Evolutionary conservation across 2,797 vertebrate genomes (phyloP).

Genomic region (Salmo trutta): DNA sequence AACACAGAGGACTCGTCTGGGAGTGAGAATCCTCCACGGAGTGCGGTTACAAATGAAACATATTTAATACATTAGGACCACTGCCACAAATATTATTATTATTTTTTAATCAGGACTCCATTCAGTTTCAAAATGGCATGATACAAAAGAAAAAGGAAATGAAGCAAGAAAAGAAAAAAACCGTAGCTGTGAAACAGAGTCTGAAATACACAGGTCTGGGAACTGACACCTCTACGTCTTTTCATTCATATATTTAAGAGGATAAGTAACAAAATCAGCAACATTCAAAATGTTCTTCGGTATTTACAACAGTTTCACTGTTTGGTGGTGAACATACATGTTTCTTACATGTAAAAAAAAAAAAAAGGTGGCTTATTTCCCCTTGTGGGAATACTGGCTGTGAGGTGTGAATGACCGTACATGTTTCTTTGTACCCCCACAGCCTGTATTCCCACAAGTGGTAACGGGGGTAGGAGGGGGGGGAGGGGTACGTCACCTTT

Average conservation of each 20-base stretch:
- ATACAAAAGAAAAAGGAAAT: conserved; percentile 79
- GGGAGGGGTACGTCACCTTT: not conserved
- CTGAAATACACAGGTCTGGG: conserved; percentile 79
- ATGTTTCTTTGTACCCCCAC: not conserved
- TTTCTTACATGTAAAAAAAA: conserved; percentile 20
- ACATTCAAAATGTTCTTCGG: conserved; percentile 87
- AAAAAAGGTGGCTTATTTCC: not conserved
- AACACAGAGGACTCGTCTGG: conserved; percentile 86
- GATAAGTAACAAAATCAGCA: conserved; percentile 84
- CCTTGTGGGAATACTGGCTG: not conserved
- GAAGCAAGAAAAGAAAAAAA: not conserved
- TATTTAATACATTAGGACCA: conserved; percentile 89
- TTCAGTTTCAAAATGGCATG: conserved; percentile 83
- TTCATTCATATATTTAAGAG: conserved; percentile 69
- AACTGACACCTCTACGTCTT: conserved; percentile 78
- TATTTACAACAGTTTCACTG: conserved; percentile 88
- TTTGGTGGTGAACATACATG: conserved; percentile 37
- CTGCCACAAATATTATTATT: conserved; percentile 80
- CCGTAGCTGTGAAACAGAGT: conserved; percentile 61
- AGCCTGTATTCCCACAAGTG: not conserved
- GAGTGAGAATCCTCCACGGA: conserved; percentile 75
- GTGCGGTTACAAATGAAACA: conserved; percentile 88
- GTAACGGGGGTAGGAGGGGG: not conserved
- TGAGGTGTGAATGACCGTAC: not conserved
- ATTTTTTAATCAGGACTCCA: conserved; percentile 81